These are phyloP conservation scores for Hirtodrosophila cameraria DNA, from an alignment of 2,888 invertebrate genomes.

Conservation along the genomic window DNA sequence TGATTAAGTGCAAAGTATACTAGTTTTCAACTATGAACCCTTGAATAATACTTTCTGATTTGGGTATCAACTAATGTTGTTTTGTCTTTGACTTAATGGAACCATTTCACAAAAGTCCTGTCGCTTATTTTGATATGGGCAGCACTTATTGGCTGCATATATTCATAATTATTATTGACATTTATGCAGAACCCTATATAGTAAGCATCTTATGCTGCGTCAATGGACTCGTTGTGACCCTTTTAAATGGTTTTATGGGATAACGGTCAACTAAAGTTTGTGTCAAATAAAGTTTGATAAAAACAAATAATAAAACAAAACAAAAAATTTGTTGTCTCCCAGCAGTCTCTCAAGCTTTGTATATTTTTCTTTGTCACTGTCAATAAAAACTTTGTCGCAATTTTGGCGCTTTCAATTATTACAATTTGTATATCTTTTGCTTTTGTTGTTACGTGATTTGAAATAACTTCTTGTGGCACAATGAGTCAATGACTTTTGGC, in stretches of 20 bases:
- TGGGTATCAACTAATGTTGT: too few species aligned
- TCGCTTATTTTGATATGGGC: slow-evolving; percentile 55
- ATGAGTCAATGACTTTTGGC: slow-evolving; percentile 36
- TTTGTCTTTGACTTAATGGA: neutral
- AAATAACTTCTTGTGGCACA: slow-evolving; percentile 12
- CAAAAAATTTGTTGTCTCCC: slow-evolving; percentile 23
- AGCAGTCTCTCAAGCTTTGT: slow-evolving; percentile 3
- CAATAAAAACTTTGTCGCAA: slow-evolving; percentile 24
- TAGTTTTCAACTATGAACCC: too few species aligned
- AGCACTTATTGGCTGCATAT: slow-evolving; percentile 15
- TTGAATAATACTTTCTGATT: too few species aligned
- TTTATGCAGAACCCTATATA: slow-evolving; percentile 31
- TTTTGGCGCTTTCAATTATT: slow-evolving; percentile 51
- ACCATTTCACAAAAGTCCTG: slow-evolving; percentile 4
- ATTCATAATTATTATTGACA: slow-evolving; percentile 75
- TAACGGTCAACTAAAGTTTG: slow-evolving; percentile 57
- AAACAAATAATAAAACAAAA: slow-evolving; percentile 15
- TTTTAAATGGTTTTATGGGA: slow-evolving; percentile 46
- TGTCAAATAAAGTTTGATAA: slow-evolving; percentile 50
- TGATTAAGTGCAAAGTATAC: neutral
- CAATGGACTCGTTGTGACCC: slow-evolving; percentile 35
- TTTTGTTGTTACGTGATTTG: slow-evolving; percentile 21
- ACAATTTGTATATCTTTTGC: slow-evolving; percentile 11
- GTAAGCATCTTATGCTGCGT: slow-evolving; percentile 22
- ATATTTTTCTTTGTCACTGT: slow-evolving; percentile 1